phyloP scores from a whole-genome alignment of 2,113 vertebrate genomes.

The Pavo muticus region DNA sequence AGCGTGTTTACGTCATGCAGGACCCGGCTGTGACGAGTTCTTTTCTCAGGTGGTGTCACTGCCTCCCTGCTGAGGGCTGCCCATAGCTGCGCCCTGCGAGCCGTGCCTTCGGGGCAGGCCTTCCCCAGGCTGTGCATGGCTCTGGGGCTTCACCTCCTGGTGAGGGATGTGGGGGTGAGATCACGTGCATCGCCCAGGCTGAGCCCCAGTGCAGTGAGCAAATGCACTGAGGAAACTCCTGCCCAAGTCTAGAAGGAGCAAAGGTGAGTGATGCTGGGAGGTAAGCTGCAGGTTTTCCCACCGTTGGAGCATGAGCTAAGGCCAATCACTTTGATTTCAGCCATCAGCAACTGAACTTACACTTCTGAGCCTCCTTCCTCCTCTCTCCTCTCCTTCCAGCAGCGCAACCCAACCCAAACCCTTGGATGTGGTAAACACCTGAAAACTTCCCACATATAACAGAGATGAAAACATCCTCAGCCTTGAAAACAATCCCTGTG shows the following conservation, averaged over 20 bases:
- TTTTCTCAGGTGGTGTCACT: neutral
- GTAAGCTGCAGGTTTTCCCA: neutral
- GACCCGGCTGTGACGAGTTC: neutral
- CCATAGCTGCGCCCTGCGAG: neutral
- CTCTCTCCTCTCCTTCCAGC: neutral
- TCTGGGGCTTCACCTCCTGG: fast-evolving
- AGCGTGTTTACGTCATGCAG: neutral
- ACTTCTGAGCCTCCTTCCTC: neutral
- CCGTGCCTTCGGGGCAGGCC: neutral
- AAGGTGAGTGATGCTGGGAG: neutral
- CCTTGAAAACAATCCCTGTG: neutral
- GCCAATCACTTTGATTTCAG: neutral
- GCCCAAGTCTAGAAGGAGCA: neutral
- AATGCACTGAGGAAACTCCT: neutral
- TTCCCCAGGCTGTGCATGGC: neutral
- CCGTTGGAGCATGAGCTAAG: neutral
- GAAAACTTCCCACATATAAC: neutral
- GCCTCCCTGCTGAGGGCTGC: neutral
- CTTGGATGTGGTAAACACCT: neutral
- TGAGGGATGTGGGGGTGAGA: neutral
- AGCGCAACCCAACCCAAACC: neutral
- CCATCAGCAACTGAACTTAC: neutral
- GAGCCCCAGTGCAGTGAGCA: neutral
- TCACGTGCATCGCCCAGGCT: fast-evolving
- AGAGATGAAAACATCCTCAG: neutral